Evolutionary conservation across 1,140 invertebrate genomes (phyloP).

Genomic region (Linepithema humile): DNA sequence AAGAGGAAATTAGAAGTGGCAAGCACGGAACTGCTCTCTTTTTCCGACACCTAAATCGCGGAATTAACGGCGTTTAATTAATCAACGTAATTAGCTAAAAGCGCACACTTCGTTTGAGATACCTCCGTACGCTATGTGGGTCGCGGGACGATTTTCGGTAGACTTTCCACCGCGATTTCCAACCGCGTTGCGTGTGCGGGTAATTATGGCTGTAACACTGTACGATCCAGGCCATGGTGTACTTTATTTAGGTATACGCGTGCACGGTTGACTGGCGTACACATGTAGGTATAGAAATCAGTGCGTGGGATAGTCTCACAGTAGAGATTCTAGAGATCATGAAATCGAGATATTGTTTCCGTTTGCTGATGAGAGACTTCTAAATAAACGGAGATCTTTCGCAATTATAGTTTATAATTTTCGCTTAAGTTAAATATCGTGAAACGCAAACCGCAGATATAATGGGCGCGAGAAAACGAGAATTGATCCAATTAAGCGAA

Average conservation of each 20-base stretch:
- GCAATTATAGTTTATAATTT: slow-evolving; percentile 7
- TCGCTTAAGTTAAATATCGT: neutral
- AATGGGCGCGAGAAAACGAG: neutral
- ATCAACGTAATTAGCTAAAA: slow-evolving; percentile 7
- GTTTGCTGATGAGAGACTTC: neutral
- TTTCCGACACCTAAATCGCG: neutral
- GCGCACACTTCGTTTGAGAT: neutral
- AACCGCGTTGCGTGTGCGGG: slow-evolving; percentile 36
- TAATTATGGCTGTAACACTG: slow-evolving; percentile 40
- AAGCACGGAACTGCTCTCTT: neutral
- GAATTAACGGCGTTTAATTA: slow-evolving; percentile 1
- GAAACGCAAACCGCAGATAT: neutral
- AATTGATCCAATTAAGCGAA: neutral
- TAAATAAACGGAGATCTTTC: slow-evolving; percentile 21
- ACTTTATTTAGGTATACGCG: slow-evolving; percentile 62
- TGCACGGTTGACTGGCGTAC: slow-evolving; percentile 58
- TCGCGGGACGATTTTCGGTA: slow-evolving; percentile 33
- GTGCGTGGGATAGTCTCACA: slow-evolving; percentile 75
- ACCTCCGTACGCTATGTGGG: slow-evolving; percentile 20
- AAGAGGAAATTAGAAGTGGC: neutral
- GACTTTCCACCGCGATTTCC: slow-evolving; percentile 70
- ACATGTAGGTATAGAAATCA: slow-evolving; percentile 65
- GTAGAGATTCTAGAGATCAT: slow-evolving; percentile 58
- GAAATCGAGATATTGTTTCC: slow-evolving; percentile 62
- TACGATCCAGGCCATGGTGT: slow-evolving; percentile 62